phyloP scores from a whole-genome alignment of 2,797 vertebrate genomes.

The Leptatherina wallacei region DNA sequence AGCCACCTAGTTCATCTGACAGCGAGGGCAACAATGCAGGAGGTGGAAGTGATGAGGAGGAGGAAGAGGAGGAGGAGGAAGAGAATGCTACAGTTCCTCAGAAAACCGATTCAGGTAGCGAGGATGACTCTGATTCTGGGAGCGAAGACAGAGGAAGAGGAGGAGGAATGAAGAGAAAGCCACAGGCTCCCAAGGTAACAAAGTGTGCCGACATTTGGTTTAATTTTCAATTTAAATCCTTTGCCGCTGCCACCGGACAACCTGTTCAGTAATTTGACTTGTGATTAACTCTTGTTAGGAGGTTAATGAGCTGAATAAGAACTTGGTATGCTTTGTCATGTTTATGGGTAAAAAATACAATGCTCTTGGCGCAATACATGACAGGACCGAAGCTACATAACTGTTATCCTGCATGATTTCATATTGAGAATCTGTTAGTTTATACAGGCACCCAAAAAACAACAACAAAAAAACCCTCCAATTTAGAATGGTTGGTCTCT shows the following conservation, averaged over 20 bases:
- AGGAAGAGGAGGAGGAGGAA: conserved; percentile 81
- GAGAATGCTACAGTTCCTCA: conserved; percentile 74
- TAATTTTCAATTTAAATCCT: background rate
- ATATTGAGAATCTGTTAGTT: background rate
- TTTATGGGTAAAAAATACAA: background rate
- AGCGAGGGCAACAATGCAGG: conserved; percentile 89
- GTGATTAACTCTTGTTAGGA: background rate
- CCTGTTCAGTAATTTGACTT: background rate
- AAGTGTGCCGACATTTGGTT: background rate
- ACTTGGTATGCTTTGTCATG: background rate
- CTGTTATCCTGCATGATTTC: background rate
- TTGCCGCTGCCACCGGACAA: background rate
- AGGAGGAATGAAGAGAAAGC: conserved; percentile 86
- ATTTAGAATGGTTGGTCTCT: background rate
- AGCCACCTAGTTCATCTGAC: conserved; percentile 95
- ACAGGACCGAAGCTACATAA: background rate
- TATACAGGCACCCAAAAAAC: background rate
- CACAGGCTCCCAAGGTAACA: conserved; percentile 85
- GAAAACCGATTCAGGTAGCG: conserved; percentile 84
- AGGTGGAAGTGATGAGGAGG: conserved; percentile 82
- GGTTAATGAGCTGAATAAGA: background rate
- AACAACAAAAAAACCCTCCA: background rate
- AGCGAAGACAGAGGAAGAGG: conserved; percentile 85
- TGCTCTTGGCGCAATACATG: background rate
- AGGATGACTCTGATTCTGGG: conserved; percentile 89